These are phyloP conservation scores for Cephus pygmeus DNA, from an alignment of 2,888 invertebrate genomes.

Conservation along the genomic window DNA sequence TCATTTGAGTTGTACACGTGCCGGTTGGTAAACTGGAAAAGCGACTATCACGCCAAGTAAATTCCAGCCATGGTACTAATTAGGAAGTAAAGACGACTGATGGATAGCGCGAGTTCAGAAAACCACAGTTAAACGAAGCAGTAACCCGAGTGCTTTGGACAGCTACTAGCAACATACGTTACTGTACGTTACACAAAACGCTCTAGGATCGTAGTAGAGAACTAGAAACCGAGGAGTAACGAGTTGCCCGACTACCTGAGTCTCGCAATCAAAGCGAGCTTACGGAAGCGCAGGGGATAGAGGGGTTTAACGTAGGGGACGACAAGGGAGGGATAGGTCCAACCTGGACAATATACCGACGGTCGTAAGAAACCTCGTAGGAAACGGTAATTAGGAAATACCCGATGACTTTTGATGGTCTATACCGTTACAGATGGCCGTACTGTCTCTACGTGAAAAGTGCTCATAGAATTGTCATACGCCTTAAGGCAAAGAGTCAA, in stretches of 20 bases:
- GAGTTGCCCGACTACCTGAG: neutral
- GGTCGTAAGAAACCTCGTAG: neutral
- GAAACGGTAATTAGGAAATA: neutral
- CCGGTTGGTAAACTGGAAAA: neutral
- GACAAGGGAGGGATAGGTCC: neutral
- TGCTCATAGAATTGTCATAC: neutral
- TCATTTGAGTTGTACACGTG: neutral
- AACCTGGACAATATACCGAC: neutral
- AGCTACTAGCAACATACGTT: neutral
- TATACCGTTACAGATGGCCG: neutral
- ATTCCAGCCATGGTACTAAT: neutral
- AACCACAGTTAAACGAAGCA: neutral
- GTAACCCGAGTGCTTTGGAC: neutral
- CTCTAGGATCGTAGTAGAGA: neutral
- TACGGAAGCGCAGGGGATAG: neutral
- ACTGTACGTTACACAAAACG: neutral
- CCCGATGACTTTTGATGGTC: neutral
- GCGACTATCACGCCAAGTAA: neutral
- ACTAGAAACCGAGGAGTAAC: neutral
- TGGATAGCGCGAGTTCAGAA: neutral
- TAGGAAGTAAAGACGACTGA: neutral
- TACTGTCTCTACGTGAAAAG: neutral
- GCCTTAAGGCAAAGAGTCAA: neutral
- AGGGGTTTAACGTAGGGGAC: neutral
- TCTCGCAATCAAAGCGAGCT: neutral